Percentiles rank a stretch among this genome's conserved stretches.
These are phyloP conservation scores for Opisthograptis luteolata DNA, from an alignment of 2,888 invertebrate species.

Conservation along the genomic window DNA sequence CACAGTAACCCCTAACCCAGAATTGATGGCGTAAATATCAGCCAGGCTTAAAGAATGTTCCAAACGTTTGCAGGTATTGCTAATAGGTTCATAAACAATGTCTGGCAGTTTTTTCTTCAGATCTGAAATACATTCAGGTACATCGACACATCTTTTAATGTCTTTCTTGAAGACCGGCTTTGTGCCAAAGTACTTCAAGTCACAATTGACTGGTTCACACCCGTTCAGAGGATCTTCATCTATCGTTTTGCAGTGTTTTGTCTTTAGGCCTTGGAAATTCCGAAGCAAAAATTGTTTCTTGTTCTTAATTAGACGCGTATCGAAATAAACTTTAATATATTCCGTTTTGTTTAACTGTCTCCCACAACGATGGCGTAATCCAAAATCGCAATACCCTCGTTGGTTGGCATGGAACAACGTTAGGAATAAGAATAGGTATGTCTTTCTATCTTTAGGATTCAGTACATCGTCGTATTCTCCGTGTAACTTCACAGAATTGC, in stretches of 20 bases:
- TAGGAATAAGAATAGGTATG: slow-evolving; percentile 57
- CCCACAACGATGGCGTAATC: slow-evolving; percentile 49
- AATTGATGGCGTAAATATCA: slow-evolving; percentile 63
- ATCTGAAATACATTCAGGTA: slow-evolving; percentile 50
- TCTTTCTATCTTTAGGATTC: slow-evolving; percentile 52
- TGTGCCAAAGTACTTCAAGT: slow-evolving; percentile 61
- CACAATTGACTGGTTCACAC: slow-evolving; percentile 63
- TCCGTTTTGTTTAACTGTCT: slow-evolving; percentile 36
- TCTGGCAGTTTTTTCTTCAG: slow-evolving; percentile 53
- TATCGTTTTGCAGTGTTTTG: slow-evolving; percentile 47
- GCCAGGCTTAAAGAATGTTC: slow-evolving; percentile 52
- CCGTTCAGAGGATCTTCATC: slow-evolving; percentile 60
- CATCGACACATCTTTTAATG: slow-evolving; percentile 50
- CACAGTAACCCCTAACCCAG: slow-evolving; percentile 55
- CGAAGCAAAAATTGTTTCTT: slow-evolving; percentile 32
- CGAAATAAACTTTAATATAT: slow-evolving; percentile 53
- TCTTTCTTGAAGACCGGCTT: slow-evolving; percentile 53
- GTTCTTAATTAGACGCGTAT: slow-evolving; percentile 51
- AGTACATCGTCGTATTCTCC: slow-evolving; percentile 44
- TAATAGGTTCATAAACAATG: slow-evolving; percentile 55
- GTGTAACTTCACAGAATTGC: slow-evolving; percentile 47
- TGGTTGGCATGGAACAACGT: slow-evolving; percentile 59
- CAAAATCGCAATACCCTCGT: slow-evolving; percentile 59
- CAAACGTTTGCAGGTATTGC: slow-evolving; percentile 63
- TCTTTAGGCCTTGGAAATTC: slow-evolving; percentile 34